A percentile compares a stretch with the other conserved stretches of the same genome.
phyloP scores from a whole-genome alignment of 2,888 invertebrate species.

The Lithodes maja region DNA sequence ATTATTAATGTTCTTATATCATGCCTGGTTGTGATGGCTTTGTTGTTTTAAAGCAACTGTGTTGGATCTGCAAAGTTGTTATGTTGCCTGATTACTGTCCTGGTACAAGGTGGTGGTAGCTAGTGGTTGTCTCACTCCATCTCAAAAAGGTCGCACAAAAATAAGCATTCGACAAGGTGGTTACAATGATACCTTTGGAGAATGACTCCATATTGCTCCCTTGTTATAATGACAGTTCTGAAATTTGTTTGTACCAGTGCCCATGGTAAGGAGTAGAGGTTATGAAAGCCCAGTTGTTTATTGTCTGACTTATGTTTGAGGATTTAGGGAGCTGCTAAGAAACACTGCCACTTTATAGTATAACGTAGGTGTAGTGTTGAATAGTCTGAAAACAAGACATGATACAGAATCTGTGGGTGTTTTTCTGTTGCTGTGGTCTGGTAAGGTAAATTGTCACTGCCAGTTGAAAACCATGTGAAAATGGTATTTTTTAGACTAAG shows the following conservation, averaged over 20 bases:
- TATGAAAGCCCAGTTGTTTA: not conserved
- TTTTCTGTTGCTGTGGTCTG: slow-evolving; percentile 22
- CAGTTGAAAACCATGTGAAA: slow-evolving; percentile 39
- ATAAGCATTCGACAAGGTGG: not conserved
- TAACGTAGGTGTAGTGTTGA: slow-evolving; percentile 26
- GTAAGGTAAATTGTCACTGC: slow-evolving; percentile 31
- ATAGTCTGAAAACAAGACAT: not conserved
- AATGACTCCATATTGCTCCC: not conserved
- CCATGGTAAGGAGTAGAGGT: not conserved
- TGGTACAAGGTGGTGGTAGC: slow-evolving; percentile 4
- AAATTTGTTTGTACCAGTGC: not conserved
- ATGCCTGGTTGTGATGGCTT: not conserved
- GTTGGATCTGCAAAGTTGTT: not conserved
- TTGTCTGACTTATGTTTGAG: not conserved
- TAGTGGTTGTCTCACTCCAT: not conserved
- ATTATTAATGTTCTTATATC: not conserved
- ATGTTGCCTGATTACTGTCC: not conserved
- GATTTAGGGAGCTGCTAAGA: slow-evolving; percentile 44
- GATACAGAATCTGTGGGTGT: slow-evolving; percentile 36
- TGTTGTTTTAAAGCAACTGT: not conserved
- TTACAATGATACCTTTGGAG: not conserved
- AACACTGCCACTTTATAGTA: slow-evolving; percentile 61
- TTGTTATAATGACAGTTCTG: not conserved
- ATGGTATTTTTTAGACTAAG: slow-evolving; percentile 31
- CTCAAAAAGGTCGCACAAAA: slow-evolving; percentile 1